Percentiles rank a stretch among this genome's conserved stretches.
Conservation (phyloP, 2,888 invertebrate genomes). For the Panopea generosa region DNA sequence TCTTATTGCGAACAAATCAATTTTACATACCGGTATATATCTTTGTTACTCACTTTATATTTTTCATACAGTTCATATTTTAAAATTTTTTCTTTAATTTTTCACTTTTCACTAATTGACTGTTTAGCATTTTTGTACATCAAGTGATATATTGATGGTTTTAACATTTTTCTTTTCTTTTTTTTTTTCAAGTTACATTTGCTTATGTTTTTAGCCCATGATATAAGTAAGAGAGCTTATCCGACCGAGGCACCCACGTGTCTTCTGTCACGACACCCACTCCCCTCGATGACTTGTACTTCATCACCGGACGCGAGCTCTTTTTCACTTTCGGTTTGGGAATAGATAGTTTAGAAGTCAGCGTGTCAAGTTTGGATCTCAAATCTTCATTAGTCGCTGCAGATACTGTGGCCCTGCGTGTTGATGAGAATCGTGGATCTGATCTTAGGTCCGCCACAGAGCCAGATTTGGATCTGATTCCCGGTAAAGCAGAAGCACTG, state of each 20-base stretch:
- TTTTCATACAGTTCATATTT: too few species aligned
- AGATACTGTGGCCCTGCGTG: conserved; percentile 25
- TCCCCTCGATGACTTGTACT: conserved; percentile 46
- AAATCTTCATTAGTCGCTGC: conserved; percentile 33
- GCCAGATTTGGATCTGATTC: conserved; percentile 3
- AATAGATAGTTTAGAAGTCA: conserved; percentile 22
- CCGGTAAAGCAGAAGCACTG: conserved; percentile 15
- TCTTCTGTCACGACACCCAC: conserved; percentile 30
- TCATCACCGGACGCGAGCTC: conserved; percentile 38
- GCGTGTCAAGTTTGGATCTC: conserved; percentile 46
- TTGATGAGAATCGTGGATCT: conserved; percentile 31
- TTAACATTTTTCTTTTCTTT: too few species aligned
- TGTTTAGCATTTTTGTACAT: too few species aligned
- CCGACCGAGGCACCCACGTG: conserved; percentile 12
- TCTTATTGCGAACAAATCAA: too few species aligned
- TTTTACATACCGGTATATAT: too few species aligned
- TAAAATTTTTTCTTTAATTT: too few species aligned
- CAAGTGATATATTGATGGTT: too few species aligned
- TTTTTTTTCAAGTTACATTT: too few species aligned
- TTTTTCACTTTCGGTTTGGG: conserved; percentile 30
- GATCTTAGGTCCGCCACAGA: conserved; percentile 27
- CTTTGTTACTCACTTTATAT: too few species aligned
- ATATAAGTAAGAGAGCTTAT: conserved; percentile 11
- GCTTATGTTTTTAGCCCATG: conserved; percentile 7
- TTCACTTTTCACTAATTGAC: too few species aligned